phyloP scores from a whole-genome alignment of 2,888 invertebrate species.

The Andrena flavipes region DNA sequence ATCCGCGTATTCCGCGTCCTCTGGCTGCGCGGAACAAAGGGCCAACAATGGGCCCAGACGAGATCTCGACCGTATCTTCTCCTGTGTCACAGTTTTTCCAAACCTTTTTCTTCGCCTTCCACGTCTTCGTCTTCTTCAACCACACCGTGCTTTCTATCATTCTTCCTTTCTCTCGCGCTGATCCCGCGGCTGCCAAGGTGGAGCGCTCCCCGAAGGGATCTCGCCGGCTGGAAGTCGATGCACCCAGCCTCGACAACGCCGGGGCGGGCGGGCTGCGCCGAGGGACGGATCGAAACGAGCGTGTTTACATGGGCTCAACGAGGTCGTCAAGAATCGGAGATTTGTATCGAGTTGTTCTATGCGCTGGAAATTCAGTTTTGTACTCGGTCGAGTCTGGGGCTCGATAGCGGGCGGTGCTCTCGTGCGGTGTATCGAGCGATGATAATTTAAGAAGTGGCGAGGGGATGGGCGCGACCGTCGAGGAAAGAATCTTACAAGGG shows the following conservation, averaged over 20 bases:
- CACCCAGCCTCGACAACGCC: constrained; percentile 4
- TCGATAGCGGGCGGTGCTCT: neutral
- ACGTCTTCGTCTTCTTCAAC: constrained; percentile 4
- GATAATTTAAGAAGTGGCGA: constrained; percentile 17
- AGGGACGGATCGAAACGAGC: constrained; percentile 40
- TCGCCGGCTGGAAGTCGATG: constrained; percentile 38
- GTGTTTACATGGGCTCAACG: constrained; percentile 51
- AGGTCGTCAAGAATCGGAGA: constrained; percentile 49
- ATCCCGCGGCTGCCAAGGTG: constrained; percentile 13
- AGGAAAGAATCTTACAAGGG: too few relatives aligned
- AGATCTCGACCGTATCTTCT: constrained; percentile 65
- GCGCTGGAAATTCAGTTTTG: constrained; percentile 27
- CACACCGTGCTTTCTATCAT: neutral
- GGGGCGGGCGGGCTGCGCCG: neutral
- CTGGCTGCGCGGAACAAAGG: constrained; percentile 67
- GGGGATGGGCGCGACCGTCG: neutral
- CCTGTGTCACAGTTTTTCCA: constrained; percentile 44
- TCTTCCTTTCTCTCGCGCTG: constrained; percentile 9
- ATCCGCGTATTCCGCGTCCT: constrained; percentile 73
- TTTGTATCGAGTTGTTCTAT: constrained; percentile 46
- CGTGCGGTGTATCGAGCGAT: neutral
- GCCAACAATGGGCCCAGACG: constrained; percentile 68
- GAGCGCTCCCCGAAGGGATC: neutral
- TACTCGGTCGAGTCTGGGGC: neutral
- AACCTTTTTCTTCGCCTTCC: neutral